These are phyloP conservation scores for Exephanes ischioxanthus DNA, from an alignment of 2,888 invertebrate species.

Conservation along the genomic window DNA sequence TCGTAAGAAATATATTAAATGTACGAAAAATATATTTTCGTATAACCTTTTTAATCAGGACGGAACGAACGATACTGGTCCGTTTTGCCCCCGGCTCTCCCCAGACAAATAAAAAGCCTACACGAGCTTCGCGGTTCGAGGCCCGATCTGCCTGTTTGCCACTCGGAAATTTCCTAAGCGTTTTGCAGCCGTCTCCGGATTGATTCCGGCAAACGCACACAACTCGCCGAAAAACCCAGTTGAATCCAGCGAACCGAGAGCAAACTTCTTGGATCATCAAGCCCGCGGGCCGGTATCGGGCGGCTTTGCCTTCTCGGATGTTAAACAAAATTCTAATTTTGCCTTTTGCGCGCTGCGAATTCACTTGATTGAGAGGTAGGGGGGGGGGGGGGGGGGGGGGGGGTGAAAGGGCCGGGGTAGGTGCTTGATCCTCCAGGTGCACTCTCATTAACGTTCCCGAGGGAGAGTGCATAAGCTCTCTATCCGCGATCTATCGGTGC, in stretches of 20 bases:
- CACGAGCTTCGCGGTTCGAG: background rate
- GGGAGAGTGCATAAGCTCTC: slow-evolving; percentile 6
- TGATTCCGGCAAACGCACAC: background rate
- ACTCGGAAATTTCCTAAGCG: background rate
- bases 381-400: background rate
- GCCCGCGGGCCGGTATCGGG: background rate
- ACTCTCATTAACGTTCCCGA: slow-evolving; percentile 37
- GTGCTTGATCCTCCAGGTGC: slow-evolving; percentile 8
- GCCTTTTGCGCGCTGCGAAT: slow-evolving; percentile 38
- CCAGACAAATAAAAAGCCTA: background rate
- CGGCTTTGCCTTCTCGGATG: slow-evolving; percentile 16
- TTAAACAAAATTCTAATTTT: slow-evolving; percentile 55
- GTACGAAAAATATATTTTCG: too few relatives aligned
- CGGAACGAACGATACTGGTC: background rate
- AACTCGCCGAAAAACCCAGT: background rate
- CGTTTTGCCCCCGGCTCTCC: background rate
- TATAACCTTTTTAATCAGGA: background rate
- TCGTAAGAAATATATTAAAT: too few relatives aligned
- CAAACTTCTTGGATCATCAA: slow-evolving; percentile 19
- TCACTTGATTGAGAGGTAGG: background rate
- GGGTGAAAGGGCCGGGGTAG: background rate
- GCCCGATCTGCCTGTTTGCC: background rate
- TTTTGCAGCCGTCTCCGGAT: background rate
- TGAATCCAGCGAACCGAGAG: background rate
- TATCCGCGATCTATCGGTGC: background rate